Base-by-base conservation (phyloP, 2,888 invertebrate species). In the Thumatha senex region DNA sequence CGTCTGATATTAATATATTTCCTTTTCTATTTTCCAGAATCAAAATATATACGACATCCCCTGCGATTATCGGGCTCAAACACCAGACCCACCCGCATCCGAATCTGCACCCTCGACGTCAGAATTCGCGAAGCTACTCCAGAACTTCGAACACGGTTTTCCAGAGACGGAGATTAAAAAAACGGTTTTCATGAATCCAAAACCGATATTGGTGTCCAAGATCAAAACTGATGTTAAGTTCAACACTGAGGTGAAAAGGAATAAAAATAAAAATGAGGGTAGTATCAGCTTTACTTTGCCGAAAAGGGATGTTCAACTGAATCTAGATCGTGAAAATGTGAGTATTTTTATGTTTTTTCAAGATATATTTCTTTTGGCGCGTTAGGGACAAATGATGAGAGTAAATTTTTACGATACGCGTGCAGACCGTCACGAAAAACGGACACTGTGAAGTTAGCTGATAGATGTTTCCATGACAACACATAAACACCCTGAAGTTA, bases 251-350 rank as follows among this genome's bases (percentile, higher is more conserved):
- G 66, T 70, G 0, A 82, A 68, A 58, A 74, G 75, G 40, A 70
- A 69, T 4, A 70, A 72, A 34, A 74, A 64, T 51, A 74, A 54
- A 44, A 54, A 56, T 9, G 67, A 63, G 24, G 42, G 40, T 52
- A 67, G 50, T n/a, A 48, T 61, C 0, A 69, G 66, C 0, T 67
- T 79, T 15, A 79, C 74, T 34, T n/a, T 80, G 15, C 78, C 80
- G 1, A 87, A 76, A 56, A 79, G 70, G 45, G 74, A 77, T 10
- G 80, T 66, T 0, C 90, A 90, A 38, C 46, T 90, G 41, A 88
- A 90, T 45, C 74, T 84, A 8, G 90, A 91, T 46, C 74, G 80
- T 63, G 86, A 90, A 41, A 91, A 91, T 57, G 92, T 92, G 13
- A 91, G 92, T 92, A 69, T 11, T 13, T 51, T 35, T 46, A 35